Evolutionary conservation across 2,888 invertebrate genomes (phyloP).

Genomic region (Melitaea athalia): DNA sequence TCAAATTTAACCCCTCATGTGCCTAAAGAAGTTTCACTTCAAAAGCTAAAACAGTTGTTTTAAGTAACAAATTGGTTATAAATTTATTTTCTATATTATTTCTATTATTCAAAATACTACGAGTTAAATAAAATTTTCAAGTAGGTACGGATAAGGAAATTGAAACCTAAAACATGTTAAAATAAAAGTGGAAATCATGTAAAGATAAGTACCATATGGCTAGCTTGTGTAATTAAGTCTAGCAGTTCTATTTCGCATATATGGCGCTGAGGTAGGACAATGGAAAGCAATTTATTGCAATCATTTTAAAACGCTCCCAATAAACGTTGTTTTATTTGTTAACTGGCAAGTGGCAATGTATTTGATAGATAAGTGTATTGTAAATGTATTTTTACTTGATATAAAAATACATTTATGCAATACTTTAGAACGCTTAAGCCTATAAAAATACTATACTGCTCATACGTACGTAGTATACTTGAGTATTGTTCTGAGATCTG

Average conservation of each 20-base stretch:
- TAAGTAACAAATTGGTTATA: too few relatives aligned
- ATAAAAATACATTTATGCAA: too few relatives aligned
- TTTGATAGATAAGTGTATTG: background rate
- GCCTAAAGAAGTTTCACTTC: too few relatives aligned
- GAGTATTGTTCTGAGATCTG: too few relatives aligned
- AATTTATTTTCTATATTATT: too few relatives aligned
- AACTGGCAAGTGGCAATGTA: background rate
- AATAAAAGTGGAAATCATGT: background rate
- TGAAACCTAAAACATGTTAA: background rate
- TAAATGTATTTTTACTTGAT: background rate
- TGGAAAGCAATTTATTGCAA: slow-evolving; percentile 39
- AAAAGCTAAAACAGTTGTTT: too few relatives aligned
- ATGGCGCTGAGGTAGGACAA: slow-evolving; percentile 24
- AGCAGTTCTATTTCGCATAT: slow-evolving; percentile 20
- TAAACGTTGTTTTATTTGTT: slow-evolving; percentile 16
- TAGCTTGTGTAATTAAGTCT: slow-evolving; percentile 16
- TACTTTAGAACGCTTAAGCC: too few relatives aligned
- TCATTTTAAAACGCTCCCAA: slow-evolving; percentile 29
- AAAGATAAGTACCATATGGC: slow-evolving; percentile 37
- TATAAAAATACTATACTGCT: too few relatives aligned
- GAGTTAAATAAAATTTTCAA: background rate
- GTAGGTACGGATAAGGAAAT: background rate
- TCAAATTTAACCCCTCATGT: too few relatives aligned
- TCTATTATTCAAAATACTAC: background rate
- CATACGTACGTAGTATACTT: too few relatives aligned